Evolutionary conservation across 2,888 invertebrate species (phyloP).

Genomic region (Embidobia sp.): DNA sequence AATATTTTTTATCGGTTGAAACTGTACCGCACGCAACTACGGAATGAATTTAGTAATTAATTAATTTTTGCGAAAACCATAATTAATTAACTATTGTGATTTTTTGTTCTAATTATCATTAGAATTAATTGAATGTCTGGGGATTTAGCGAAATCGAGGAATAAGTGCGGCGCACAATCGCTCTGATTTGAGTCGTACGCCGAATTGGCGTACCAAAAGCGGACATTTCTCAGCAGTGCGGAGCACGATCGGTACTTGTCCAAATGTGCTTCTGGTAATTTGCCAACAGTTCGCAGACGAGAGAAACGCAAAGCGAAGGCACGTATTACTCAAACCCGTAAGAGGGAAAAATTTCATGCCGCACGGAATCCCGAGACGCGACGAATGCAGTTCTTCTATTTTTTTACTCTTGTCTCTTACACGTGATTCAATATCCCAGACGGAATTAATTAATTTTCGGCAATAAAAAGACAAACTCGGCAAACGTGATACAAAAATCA

Average conservation of each 20-base stretch:
- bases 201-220: constrained; percentile 53
- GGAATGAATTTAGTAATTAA: too few species aligned
- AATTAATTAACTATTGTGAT: too few species aligned
- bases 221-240: constrained; percentile 52
- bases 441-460: constrained; percentile 2
- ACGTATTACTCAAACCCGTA: constrained; percentile 57
- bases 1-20: too few species aligned
- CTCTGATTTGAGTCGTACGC: constrained; percentile 41
- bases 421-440: constrained; percentile 11
- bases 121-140: constrained; percentile 28
- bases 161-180: constrained; percentile 36
- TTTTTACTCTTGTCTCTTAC: constrained; percentile 24
- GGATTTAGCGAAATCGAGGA: constrained; percentile 26
- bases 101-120: too few species aligned
- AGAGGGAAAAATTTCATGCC: constrained; percentile 52
- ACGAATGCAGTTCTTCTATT: constrained; percentile 23
- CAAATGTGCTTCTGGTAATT: constrained; percentile 65
- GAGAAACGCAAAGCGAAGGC: constrained; percentile 54
- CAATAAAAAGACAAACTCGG: too few species aligned
- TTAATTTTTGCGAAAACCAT: too few species aligned
- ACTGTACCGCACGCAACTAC: too few species aligned
- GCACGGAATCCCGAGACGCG: constrained; percentile 36
- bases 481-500: too few species aligned
- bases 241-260: constrained; percentile 55
- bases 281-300: constrained; percentile 57